These are phyloP conservation scores for Netelia melanura DNA, from an alignment of 2,888 invertebrate species.

Conservation along the genomic window DNA sequence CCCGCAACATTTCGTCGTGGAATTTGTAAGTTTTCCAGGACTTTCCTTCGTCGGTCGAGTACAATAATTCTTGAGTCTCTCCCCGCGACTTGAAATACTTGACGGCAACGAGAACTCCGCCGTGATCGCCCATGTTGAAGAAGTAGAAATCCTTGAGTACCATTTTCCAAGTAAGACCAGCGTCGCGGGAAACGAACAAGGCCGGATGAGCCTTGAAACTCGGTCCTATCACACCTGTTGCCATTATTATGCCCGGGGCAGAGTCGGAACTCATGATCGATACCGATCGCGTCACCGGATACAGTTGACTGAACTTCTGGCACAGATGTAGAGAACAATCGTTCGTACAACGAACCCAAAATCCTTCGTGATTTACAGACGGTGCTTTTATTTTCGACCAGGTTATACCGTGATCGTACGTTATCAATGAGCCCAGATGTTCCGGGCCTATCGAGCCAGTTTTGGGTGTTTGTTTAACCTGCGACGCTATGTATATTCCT, in stretches of 20 bases:
- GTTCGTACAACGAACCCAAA: slow-evolving; percentile 88
- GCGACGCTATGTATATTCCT: slow-evolving; percentile 96
- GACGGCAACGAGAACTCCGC: slow-evolving; percentile 94
- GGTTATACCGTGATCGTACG: slow-evolving; percentile 94
- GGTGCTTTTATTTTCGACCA: slow-evolving; percentile 93
- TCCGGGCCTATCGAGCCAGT: slow-evolving; percentile 88
- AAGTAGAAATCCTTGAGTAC: slow-evolving; percentile 93
- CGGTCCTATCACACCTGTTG: slow-evolving; percentile 92
- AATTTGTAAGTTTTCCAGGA: slow-evolving; percentile 92
- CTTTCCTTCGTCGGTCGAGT: slow-evolving; percentile 94
- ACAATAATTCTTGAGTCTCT: slow-evolving; percentile 92
- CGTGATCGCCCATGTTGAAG: slow-evolving; percentile 96
- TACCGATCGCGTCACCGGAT: slow-evolving; percentile 92
- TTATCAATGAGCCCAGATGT: slow-evolving; percentile 92
- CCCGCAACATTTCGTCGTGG: slow-evolving; percentile 90
- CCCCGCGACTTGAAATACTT: slow-evolving; percentile 92
- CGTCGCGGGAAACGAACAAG: slow-evolving; percentile 93
- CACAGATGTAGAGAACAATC: slow-evolving; percentile 95
- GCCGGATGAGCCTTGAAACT: slow-evolving; percentile 93
- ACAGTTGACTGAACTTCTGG: slow-evolving; percentile 93
- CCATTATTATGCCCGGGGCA: slow-evolving; percentile 95
- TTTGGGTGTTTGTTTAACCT: slow-evolving; percentile 87
- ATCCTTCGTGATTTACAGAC: slow-evolving; percentile 89
- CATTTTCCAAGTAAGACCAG: slow-evolving; percentile 93
- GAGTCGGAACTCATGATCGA: slow-evolving; percentile 94